Conservation (phyloP, 2,797 vertebrate genomes). For the Xenentodon cancila region DNA sequence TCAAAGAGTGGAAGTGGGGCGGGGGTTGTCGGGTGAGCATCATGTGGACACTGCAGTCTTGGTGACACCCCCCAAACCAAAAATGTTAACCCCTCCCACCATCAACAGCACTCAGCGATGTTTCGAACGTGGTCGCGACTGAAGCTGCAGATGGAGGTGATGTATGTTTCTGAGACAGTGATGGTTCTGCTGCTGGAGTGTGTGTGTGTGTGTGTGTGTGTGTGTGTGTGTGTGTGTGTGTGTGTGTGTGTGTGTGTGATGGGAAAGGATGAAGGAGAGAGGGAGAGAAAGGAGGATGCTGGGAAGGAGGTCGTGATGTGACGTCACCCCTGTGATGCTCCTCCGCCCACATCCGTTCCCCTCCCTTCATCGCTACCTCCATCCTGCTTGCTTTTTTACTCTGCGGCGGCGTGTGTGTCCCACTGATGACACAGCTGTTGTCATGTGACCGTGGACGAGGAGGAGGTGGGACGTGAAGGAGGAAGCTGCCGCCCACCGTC, state of each 20-base stretch:
- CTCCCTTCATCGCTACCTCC: constrained; percentile 41
- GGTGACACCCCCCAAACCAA: background rate
- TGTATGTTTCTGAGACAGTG: background rate
- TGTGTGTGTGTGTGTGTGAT: constrained; percentile 27
- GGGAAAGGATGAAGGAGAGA: constrained; percentile 1
- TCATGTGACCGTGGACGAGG: constrained; percentile 60
- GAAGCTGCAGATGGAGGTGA: background rate
- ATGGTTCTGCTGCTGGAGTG: constrained; percentile 2
- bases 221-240: constrained; percentile 13
- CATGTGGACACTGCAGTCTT: constrained; percentile 32
- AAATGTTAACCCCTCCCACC: constrained; percentile 22
- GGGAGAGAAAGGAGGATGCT: constrained; percentile 31
- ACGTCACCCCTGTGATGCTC: constrained; percentile 64
- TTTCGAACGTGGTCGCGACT: background rate
- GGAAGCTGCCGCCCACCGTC: constrained; percentile 3
- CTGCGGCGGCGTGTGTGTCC: constrained; percentile 32
- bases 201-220: constrained; percentile 9
- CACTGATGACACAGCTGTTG: constrained; percentile 47
- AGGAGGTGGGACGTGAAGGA: constrained; percentile 59
- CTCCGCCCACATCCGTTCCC: constrained; percentile 55
- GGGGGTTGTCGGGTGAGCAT: background rate
- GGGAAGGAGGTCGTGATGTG: constrained; percentile 68
- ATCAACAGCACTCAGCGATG: background rate
- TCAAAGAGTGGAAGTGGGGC: constrained; percentile 2
- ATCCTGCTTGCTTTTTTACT: constrained; percentile 32